These are phyloP conservation scores for Musca vetustissima DNA, from an alignment of 1,140 invertebrate genomes.

Conservation along the genomic window DNA sequence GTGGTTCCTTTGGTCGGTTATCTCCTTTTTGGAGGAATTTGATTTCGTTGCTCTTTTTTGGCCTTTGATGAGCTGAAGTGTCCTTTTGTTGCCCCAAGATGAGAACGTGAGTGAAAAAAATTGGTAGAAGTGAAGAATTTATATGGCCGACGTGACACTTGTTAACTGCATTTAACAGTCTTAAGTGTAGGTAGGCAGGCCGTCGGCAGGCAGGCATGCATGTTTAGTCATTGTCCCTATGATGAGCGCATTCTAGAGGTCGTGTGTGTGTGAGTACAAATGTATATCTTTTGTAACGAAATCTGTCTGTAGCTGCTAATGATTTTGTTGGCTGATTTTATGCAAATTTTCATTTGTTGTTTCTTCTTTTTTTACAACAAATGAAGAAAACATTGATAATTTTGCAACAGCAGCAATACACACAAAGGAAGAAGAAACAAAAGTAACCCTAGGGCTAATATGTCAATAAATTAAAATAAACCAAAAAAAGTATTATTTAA, in stretches of 20 bases:
- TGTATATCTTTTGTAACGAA: neutral
- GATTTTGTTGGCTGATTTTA: constrained; percentile 26
- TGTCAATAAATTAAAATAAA: too few relatives aligned
- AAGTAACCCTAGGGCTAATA: too few relatives aligned
- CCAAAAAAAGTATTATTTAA: too few relatives aligned
- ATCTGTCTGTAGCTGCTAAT: neutral
- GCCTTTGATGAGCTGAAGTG: constrained; percentile 30
- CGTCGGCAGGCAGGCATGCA: neutral
- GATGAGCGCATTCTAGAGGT: neutral
- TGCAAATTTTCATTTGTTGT: constrained; percentile 29
- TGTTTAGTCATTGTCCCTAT: constrained; percentile 22
- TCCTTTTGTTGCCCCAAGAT: constrained; percentile 16
- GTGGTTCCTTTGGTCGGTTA: neutral
- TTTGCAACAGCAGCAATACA: too few relatives aligned
- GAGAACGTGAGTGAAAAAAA: constrained; percentile 15
- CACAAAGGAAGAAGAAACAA: too few relatives aligned
- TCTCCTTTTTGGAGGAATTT: neutral
- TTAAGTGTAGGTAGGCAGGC: neutral
- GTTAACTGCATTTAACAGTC: constrained; percentile 30
- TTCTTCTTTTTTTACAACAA: too few relatives aligned
- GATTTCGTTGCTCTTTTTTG: constrained; percentile 36
- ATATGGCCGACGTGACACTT: constrained; percentile 53
- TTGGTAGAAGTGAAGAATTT: constrained; percentile 36
- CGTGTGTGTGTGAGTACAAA: constrained; percentile 1
- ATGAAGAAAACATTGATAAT: too few relatives aligned